These are phyloP conservation scores for Fissipunctia ypsillon DNA, from an alignment of 2,888 invertebrate species.

Conservation along the genomic window DNA sequence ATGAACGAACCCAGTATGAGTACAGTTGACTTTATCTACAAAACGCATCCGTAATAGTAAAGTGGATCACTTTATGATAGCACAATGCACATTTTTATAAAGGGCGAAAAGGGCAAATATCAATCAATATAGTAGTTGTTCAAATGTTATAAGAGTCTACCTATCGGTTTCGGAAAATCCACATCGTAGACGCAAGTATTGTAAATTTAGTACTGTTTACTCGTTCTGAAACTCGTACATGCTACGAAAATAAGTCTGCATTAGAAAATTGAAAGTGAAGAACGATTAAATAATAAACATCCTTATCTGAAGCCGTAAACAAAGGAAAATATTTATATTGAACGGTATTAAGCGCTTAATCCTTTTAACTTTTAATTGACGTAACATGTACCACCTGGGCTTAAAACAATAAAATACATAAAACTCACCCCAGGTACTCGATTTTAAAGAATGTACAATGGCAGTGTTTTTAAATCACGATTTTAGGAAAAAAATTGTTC, in stretches of 20 bases:
- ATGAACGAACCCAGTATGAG: constrained; percentile 71
- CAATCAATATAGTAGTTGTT: constrained; percentile 66
- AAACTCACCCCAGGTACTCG: constrained; percentile 67
- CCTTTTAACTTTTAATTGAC: constrained; percentile 75
- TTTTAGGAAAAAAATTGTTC: constrained; percentile 82
- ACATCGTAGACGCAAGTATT: constrained; percentile 63
- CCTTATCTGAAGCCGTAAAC: constrained; percentile 67
- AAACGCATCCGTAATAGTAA: constrained; percentile 82
- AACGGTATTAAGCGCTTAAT: constrained; percentile 74
- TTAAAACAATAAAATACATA: constrained; percentile 63
- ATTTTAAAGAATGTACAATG: constrained; percentile 66
- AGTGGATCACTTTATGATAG: constrained; percentile 78
- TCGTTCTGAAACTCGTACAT: constrained; percentile 62
- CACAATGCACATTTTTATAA: constrained; percentile 77
- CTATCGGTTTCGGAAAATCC: constrained; percentile 48
- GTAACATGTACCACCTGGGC: constrained; percentile 74
- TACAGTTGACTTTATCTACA: constrained; percentile 72
- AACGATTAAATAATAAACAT: constrained; percentile 74
- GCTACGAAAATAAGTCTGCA: constrained; percentile 73
- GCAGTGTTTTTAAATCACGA: constrained; percentile 83
- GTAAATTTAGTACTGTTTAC: constrained; percentile 72
- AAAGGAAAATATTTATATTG: constrained; percentile 71
- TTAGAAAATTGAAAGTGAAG: constrained; percentile 74
- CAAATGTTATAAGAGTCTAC: constrained; percentile 65
- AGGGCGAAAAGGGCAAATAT: constrained; percentile 73